phyloP scores from a whole-genome alignment of 2,888 invertebrate genomes.

The Strigamia transsilvanica region DNA sequence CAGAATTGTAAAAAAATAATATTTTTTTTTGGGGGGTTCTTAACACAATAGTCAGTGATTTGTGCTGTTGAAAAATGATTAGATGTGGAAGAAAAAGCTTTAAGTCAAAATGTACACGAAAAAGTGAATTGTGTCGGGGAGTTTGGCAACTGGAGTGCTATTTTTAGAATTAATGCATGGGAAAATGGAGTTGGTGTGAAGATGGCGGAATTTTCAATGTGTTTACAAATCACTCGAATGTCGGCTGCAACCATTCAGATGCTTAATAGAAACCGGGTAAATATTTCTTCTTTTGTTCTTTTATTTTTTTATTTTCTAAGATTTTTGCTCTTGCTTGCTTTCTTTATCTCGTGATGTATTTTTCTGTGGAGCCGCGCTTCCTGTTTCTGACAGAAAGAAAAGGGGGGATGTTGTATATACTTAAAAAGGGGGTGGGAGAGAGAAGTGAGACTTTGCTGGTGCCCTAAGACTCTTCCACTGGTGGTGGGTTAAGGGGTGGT shows the following conservation, averaged over 20 bases:
- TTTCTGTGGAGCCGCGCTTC: slow-evolving; percentile 13
- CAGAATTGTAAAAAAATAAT: too few species aligned
- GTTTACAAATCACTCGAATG: slow-evolving; percentile 38
- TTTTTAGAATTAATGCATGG: slow-evolving; percentile 47
- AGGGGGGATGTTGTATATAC: slow-evolving; percentile 26
- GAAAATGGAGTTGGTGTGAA: slow-evolving; percentile 48
- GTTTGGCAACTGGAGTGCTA: slow-evolving; percentile 28
- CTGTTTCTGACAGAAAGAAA: not conserved
- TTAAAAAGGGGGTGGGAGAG: slow-evolving; percentile 12
- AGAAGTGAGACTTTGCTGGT: not conserved
- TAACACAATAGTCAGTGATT: too few species aligned
- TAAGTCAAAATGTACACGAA: not conserved
- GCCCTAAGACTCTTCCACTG: slow-evolving; percentile 24
- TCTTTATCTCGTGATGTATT: not conserved
- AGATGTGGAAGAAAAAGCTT: not conserved
- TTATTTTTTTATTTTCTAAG: not conserved
- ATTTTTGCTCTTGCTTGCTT: not conserved
- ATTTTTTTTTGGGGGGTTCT: too few species aligned
- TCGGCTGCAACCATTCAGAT: not conserved
- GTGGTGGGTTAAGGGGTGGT: slow-evolving; percentile 25
- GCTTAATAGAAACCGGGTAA: slow-evolving; percentile 33
- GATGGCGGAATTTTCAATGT: slow-evolving; percentile 45
- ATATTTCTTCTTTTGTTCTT: not conserved
- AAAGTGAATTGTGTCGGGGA: not conserved
- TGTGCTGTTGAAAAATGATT: too few species aligned